These are phyloP conservation scores for Cinclus mexicanus DNA, from an alignment of 2,113 vertebrate genomes.

Conservation along the genomic window DNA sequence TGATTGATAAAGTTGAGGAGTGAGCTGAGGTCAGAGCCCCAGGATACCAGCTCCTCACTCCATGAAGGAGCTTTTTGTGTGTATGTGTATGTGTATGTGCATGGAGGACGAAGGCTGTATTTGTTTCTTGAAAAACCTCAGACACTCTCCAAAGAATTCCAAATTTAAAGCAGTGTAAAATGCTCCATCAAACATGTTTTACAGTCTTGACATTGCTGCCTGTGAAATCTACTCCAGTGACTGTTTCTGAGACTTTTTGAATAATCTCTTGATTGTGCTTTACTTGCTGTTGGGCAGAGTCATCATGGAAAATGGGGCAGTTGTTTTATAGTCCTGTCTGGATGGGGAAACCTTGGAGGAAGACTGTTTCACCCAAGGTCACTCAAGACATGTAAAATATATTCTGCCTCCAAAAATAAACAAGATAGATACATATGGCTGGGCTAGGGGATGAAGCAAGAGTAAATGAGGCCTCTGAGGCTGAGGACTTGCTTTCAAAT, in stretches of 20 bases:
- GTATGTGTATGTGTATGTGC: background rate
- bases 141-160: constrained; percentile 36
- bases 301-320: background rate
- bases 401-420: background rate
- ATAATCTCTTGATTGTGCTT: constrained; percentile 20
- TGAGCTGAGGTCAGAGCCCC: constrained; percentile 48
- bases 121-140: constrained; percentile 49
- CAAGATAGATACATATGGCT: background rate
- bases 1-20: constrained; percentile 33
- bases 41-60: background rate
- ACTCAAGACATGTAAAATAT: background rate
- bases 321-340: constrained; percentile 38
- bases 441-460: background rate
- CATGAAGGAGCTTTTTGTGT: constrained; percentile 29
- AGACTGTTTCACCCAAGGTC: constrained; percentile 11
- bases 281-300: constrained; percentile 13
- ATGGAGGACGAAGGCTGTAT: background rate
- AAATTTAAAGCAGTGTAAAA: constrained; percentile 58
- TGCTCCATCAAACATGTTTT: constrained; percentile 66
- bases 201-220: background rate
- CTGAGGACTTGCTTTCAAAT: background rate
- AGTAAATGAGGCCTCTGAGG: background rate
- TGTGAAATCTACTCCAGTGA: constrained; percentile 20
- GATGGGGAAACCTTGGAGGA: background rate
- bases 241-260: constrained; percentile 20